A percentile compares a stretch with the other conserved stretches of the same genome.
Conservation (phyloP, 2,888 invertebrate species). For the Myopa testacea region DNA sequence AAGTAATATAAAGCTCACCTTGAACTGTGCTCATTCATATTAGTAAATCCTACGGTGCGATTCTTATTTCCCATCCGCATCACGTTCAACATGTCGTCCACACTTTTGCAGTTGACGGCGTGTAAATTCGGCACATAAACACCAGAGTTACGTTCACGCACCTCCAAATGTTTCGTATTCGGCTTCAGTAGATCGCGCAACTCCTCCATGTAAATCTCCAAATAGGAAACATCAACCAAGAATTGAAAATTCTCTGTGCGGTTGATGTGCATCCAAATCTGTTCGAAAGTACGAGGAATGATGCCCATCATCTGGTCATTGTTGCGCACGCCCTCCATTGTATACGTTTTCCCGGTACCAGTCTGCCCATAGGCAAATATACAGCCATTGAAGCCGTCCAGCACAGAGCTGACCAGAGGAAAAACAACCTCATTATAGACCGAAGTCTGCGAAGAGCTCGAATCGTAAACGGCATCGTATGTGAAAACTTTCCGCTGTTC, state of each 20-base stretch:
- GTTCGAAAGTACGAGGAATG: conserved; percentile 96
- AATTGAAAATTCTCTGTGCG: conserved; percentile 94
- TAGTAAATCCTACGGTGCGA: conserved; percentile 94
- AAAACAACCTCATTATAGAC: conserved; percentile 97
- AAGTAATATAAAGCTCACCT: conserved; percentile 50
- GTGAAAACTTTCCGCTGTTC: conserved; percentile 94
- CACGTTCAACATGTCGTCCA: conserved; percentile 91
- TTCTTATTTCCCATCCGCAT: conserved; percentile 95
- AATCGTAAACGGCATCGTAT: conserved; percentile 97
- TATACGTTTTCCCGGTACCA: conserved; percentile 87
- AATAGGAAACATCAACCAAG: conserved; percentile 94
- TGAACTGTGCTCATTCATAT: conserved; percentile 99
- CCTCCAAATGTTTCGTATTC: conserved; percentile 71
- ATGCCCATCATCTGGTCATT: conserved; percentile 81
- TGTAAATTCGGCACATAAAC: conserved; percentile 97
- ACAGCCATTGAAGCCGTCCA: conserved; percentile 98
- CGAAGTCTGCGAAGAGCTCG: conserved; percentile 86
- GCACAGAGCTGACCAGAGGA: conserved; percentile 92
- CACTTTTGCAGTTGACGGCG: conserved; percentile 93
- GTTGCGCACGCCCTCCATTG: conserved; percentile 77
- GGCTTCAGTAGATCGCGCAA: conserved; percentile 80
- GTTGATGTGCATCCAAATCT: conserved; percentile 95
- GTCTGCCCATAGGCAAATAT: conserved; percentile 99
- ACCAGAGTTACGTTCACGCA: conserved; percentile 80
- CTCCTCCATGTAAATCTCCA: conserved; percentile 97